phyloP scores from a whole-genome alignment of 1,140 invertebrate species.

The Brachionus calyciflorus region DNA sequence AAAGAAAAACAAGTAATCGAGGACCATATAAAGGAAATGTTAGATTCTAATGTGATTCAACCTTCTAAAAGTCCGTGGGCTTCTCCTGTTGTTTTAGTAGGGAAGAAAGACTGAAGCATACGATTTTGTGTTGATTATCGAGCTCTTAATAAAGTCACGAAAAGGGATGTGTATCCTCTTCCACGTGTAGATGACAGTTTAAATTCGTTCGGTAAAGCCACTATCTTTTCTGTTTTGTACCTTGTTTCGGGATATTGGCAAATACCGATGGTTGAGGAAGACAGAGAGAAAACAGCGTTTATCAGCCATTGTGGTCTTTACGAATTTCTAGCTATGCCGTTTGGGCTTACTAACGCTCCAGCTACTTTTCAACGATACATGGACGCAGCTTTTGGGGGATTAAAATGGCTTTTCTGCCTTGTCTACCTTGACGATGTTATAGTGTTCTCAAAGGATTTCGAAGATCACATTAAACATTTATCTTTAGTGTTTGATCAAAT shows the following conservation, averaged over 20 bases:
- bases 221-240: neutral
- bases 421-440: constrained; percentile 63
- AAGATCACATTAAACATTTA: constrained; percentile 58
- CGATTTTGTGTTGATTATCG: constrained; percentile 41
- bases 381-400: constrained; percentile 47
- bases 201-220: neutral
- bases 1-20: neutral
- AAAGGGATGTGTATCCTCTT: constrained; percentile 30
- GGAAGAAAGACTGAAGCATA: constrained; percentile 9
- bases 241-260: constrained; percentile 37
- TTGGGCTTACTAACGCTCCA: constrained; percentile 57
- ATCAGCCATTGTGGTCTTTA: constrained; percentile 44
- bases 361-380: constrained; percentile 56
- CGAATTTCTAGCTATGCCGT: constrained; percentile 56
- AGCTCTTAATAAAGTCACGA: constrained; percentile 24
- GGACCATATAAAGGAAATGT: constrained; percentile 18
- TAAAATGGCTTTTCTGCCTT: neutral
- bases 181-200: constrained; percentile 40
- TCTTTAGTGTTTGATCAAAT: constrained; percentile 54
- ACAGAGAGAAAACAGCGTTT: constrained; percentile 20
- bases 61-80: constrained; percentile 16
- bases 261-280: neutral
- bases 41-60: constrained; percentile 32
- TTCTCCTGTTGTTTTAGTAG: neutral
- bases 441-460: constrained; percentile 53